These are phyloP conservation scores for Brachyalestes nurse DNA, from an alignment of 2,797 vertebrate species.

Conservation along the genomic window DNA sequence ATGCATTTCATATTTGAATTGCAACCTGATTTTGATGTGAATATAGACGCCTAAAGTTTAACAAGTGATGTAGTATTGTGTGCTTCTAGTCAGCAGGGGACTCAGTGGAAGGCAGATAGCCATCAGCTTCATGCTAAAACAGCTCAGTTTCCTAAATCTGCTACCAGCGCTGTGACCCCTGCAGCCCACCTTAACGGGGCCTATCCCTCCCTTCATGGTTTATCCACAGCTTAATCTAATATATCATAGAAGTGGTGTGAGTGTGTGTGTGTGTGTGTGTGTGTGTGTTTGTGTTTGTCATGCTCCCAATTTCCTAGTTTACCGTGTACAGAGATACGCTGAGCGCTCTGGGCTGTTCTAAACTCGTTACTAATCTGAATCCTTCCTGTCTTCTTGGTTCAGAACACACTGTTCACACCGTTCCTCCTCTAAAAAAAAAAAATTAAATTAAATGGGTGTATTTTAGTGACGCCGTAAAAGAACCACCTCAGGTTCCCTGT, in stretches of 20 bases:
- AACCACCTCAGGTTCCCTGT: no score
- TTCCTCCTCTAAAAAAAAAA: no score
- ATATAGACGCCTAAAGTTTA: background rate
- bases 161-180: constrained; percentile 41
- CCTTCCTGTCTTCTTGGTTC: no score
- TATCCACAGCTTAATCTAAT: constrained; percentile 40
- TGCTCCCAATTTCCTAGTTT: constrained; percentile 41
- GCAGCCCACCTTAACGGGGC: constrained; percentile 25
- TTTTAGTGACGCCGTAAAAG: no score
- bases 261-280: constrained; percentile 1
- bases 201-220: constrained; percentile 32
- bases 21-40: background rate
- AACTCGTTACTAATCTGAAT: background rate
- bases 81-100: constrained; percentile 37
- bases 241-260: constrained; percentile 29
- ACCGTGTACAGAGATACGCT: constrained; percentile 23
- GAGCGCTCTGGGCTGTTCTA: constrained; percentile 28
- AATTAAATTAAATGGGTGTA: no score
- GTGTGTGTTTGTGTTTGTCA: constrained; percentile 40
- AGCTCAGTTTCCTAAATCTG: constrained; percentile 54
- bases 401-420: no score
- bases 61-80: background rate
- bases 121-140: constrained; percentile 51
- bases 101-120: constrained; percentile 33
- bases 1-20: background rate